phyloP scores from a whole-genome alignment of 2,888 invertebrate species.

The Athripsodes cinereus region DNA sequence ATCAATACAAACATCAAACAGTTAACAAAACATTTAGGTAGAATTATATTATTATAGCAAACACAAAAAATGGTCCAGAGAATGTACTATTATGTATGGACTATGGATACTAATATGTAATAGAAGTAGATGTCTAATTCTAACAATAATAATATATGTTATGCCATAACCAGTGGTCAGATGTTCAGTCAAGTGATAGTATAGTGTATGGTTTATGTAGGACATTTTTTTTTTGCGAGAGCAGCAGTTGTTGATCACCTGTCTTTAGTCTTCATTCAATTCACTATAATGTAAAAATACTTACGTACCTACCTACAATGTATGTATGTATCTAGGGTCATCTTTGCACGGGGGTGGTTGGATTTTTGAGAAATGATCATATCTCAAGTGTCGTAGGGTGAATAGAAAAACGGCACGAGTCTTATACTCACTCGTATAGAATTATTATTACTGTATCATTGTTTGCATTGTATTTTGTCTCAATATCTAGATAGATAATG shows the following conservation, averaged over 20 bases:
- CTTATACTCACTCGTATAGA: no score
- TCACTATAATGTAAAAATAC: no score
- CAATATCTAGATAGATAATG: not conserved
- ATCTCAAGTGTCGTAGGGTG: slow-evolving; percentile 1
- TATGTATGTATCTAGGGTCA: no score
- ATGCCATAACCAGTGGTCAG: slow-evolving; percentile 10
- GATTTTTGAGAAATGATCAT: slow-evolving; percentile 17
- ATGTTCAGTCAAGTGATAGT: slow-evolving; percentile 7
- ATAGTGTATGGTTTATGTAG: not conserved
- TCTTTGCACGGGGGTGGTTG: slow-evolving; percentile 9
- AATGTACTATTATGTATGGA: no score
- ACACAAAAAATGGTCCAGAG: not conserved
- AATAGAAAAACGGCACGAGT: slow-evolving; percentile 11
- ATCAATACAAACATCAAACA: slow-evolving; percentile 1
- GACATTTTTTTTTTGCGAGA: slow-evolving; percentile 21
- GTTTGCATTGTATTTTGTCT: not conserved
- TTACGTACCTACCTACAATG: no score
- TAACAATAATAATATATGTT: no score
- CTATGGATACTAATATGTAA: no score
- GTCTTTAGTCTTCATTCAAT: slow-evolving; percentile 10
- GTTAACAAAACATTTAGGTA: no score
- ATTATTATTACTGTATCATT: not conserved
- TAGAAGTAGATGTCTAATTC: no score
- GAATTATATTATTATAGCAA: no score
- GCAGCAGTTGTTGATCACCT: slow-evolving; percentile 25